A percentile compares a stretch with the other conserved stretches of the same genome.
These are phyloP conservation scores for Glomeris maerens DNA, from an alignment of 1,140 invertebrate genomes.

Conservation along the genomic window DNA sequence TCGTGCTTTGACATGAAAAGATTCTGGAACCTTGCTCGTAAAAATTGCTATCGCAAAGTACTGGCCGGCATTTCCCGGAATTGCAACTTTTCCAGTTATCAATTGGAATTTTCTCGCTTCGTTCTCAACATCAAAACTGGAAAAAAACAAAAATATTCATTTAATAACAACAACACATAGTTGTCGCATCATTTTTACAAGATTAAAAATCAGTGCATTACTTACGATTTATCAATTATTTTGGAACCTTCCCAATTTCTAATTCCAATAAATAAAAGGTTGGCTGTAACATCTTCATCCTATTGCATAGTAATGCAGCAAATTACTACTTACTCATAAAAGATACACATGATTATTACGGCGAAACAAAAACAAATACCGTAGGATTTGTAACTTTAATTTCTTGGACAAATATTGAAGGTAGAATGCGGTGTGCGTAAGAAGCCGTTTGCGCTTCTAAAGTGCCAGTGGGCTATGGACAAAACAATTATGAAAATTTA, in stretches of 20 bases:
- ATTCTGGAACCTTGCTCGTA: slow-evolving; percentile 1
- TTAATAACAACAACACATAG: background rate
- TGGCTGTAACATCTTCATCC: slow-evolving; percentile 20
- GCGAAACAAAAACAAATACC: slow-evolving; percentile 24
- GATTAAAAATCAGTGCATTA: slow-evolving; percentile 31
- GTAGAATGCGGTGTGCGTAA: slow-evolving; percentile 60
- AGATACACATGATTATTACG: slow-evolving; percentile 15
- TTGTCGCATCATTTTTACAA: background rate
- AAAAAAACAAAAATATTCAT: background rate
- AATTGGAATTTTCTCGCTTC: background rate
- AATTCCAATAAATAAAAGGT: slow-evolving; percentile 22
- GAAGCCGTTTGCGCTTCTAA: slow-evolving; percentile 50
- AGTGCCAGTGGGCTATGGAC: slow-evolving; percentile 41
- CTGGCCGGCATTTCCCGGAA: background rate
- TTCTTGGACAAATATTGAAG: slow-evolving; percentile 57
- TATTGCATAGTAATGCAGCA: slow-evolving; percentile 15
- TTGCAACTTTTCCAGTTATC: background rate
- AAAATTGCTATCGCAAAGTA: slow-evolving; percentile 2
- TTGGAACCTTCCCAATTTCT: slow-evolving; percentile 38
- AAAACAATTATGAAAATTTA: slow-evolving; percentile 9
- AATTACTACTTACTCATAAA: slow-evolving; percentile 14
- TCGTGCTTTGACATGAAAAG: slow-evolving; percentile 2
- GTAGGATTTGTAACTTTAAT: slow-evolving; percentile 59
- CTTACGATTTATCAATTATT: too few species aligned
- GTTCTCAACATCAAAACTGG: background rate